phyloP scores from a whole-genome alignment of 2,797 vertebrate genomes.

The Propithecus deckenii region DNA sequence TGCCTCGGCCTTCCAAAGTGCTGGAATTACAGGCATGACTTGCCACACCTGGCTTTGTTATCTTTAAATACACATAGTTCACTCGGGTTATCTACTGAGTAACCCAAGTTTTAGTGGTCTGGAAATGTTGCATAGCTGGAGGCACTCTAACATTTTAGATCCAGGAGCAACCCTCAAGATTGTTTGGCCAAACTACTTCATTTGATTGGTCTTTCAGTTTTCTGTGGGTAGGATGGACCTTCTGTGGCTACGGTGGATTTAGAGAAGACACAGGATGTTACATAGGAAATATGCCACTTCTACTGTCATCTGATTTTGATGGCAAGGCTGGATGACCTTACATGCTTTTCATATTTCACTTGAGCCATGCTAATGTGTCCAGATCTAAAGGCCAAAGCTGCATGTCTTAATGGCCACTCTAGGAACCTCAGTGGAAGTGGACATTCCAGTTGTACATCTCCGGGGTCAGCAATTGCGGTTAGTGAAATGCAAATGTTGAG shows the following conservation, averaged over 20 bases:
- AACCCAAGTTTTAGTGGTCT: slow-evolving; percentile 18
- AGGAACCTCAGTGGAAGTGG: neutral
- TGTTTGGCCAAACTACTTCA: neutral
- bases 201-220: neutral
- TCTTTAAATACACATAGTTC: neutral
- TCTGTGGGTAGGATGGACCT: neutral
- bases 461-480: neutral
- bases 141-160: neutral
- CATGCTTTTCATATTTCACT: neutral
- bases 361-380: neutral
- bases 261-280: neutral
- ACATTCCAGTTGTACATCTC: neutral
- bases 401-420: neutral
- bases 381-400: neutral
- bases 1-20: neutral
- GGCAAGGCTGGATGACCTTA: neutral
- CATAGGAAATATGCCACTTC: neutral
- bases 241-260: neutral
- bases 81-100: neutral
- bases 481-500: neutral
- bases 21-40: neutral
- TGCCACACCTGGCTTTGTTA: neutral
- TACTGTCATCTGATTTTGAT: neutral
- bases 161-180: neutral
- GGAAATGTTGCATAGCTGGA: neutral